These are phyloP conservation scores for Amia ocellicauda DNA, from an alignment of 2,113 vertebrate genomes.

Conservation along the genomic window DNA sequence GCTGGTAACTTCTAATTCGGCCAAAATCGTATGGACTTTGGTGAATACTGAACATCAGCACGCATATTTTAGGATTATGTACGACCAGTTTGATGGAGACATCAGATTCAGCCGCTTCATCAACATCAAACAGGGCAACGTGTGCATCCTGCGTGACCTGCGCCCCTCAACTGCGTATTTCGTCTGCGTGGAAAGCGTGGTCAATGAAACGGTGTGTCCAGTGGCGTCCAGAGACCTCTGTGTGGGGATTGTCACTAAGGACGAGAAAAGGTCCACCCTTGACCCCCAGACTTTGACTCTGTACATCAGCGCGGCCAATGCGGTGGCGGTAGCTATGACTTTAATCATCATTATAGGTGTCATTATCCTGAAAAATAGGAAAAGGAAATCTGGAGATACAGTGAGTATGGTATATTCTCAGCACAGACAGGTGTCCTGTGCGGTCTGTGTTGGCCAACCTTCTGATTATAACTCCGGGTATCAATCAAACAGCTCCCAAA, in stretches of 20 bases:
- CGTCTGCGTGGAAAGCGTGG: constrained; percentile 22
- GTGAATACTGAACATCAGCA: not conserved
- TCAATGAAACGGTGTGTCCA: constrained; percentile 8
- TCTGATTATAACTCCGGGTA: constrained; percentile 14
- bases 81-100: constrained; percentile 17
- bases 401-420: constrained; percentile 11
- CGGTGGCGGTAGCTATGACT: constrained; percentile 3
- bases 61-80: constrained; percentile 22
- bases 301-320: constrained; percentile 13
- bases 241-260: constrained; percentile 10
- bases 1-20: constrained; percentile 16
- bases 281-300: constrained; percentile 11
- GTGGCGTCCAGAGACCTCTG: constrained; percentile 17
- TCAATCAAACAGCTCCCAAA: constrained; percentile 17
- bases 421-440: constrained; percentile 9
- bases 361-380: not conserved
- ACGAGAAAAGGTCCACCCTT: not conserved
- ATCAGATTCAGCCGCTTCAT: constrained; percentile 21
- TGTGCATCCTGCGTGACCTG: constrained; percentile 12
- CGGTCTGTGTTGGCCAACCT: constrained; percentile 17
- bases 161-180: constrained; percentile 7
- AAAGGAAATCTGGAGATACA: constrained; percentile 8
- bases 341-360: constrained; percentile 7
- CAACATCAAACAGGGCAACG: constrained; percentile 20
- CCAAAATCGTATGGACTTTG: constrained; percentile 13